phyloP scores from a whole-genome alignment of 2,888 invertebrate genomes.

The Zygothrica quintamaculata region DNA sequence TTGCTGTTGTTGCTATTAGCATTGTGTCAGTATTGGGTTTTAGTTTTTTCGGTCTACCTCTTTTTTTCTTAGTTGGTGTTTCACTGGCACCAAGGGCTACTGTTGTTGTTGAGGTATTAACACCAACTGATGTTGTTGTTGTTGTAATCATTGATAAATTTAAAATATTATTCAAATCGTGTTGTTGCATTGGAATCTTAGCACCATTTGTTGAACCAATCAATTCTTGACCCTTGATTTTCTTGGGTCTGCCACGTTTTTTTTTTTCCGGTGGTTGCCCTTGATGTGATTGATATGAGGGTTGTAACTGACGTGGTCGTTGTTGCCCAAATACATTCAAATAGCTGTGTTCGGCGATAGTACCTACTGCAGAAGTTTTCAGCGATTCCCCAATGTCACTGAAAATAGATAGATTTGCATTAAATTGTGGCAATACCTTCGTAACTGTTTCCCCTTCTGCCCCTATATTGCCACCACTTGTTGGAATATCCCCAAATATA shows the following conservation, averaged over 20 bases:
- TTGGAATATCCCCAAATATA: constrained; percentile 35
- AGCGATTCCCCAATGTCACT: constrained; percentile 39
- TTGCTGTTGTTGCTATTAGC: constrained; percentile 13
- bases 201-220: constrained; percentile 87
- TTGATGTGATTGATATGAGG: constrained; percentile 81
- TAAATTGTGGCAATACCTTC: constrained; percentile 40
- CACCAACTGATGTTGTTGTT: too few species aligned
- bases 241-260: constrained; percentile 95
- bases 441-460: too few species aligned
- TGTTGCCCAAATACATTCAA: constrained; percentile 45
- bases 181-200: constrained; percentile 83
- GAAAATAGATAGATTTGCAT: constrained; percentile 31
- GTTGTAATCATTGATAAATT: constrained; percentile 75
- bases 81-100: constrained; percentile 29
- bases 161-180: constrained; percentile 83
- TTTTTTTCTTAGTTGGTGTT: constrained; percentile 93
- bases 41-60: constrained; percentile 94
- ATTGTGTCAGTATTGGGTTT: constrained; percentile 85
- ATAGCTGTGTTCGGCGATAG: constrained; percentile 43
- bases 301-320: constrained; percentile 83
- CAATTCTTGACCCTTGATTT: constrained; percentile 84
- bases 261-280: constrained; percentile 84
- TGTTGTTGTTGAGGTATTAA: neutral
- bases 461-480: too few species aligned
- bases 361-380: constrained; percentile 1